Base-by-base conservation (phyloP, 2,113 vertebrate genomes). In the Oryzias melastigma region DNA sequence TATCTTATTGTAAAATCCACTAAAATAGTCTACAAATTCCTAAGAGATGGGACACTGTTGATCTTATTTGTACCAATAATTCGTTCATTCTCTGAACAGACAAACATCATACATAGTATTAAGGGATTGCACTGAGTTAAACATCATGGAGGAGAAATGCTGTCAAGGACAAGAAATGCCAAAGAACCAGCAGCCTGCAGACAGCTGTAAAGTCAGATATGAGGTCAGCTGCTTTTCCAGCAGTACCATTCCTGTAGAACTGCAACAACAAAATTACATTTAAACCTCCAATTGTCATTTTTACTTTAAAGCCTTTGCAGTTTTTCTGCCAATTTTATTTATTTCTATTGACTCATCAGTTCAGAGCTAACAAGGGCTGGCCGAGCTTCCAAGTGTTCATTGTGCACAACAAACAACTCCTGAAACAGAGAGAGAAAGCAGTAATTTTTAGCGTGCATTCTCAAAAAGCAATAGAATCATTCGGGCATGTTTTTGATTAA, bases 341-440 rank as follows among this genome's bases (percentile, higher is more conserved):
- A 77, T 69, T 76, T 71, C 62, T 67, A 83, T 79, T 61, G 76
- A 87, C 87, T 71, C 50, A 45, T 71, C 64, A 77, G 50, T 85
- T 75, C 43, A 20, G 43, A 67, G 57, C 68, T 59, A 73, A 71
- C 64, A 46, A 50, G 58, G 53, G 57, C 62, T 51, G 67, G 62
- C 67, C 72, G 15, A 60, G 71, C 71, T 76, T 83, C 57, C 80
- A 82, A 73, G 76, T 77, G 63, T 77, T 71, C 61, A 41, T 35
- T 47, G 56, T 68, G 71, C 70, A 79, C 74, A 63, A 80, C 72
- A 63, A 57, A 62, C 52, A 64, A 45, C 41, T 3, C 15, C 45
- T 45, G 46, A 50, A 63, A 49, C 27, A 29, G 27, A 53, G 27
- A 35, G 24, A 29, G 73, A 58, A 29, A 56, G 14, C 43, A 44